Base-by-base conservation (phyloP, 2,113 vertebrate species). In the Ursus arctos region DNA sequence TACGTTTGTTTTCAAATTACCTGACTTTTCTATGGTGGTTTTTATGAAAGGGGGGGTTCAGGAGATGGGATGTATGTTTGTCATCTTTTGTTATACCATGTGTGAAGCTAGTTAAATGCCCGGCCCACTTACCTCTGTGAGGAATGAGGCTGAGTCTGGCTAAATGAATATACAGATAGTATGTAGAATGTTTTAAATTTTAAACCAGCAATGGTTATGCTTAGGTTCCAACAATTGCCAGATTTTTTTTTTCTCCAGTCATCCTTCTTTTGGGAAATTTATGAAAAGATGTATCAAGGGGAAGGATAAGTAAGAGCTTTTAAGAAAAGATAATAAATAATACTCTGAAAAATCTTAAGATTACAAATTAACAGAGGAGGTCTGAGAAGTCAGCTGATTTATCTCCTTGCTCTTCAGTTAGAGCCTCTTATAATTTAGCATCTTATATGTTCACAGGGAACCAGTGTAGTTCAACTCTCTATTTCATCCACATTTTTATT, bases 251-350 rank as follows among this genome's bases (percentile, higher is more conserved):
- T 91, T 16, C 26, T 69, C 21, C 49, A 47, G 21, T 43, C 2
- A 55, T 79, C 18, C 47, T 96, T 81, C 55, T 40, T 95, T 79
- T 92, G 24, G n/a, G 16, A 84, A 14, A 89, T 92, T 95, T 69
- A 71, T 90, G 90, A 57, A 72, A 47, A 97, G 26, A 85, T 13
- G 36, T 88, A 59, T 40, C 24, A 83, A 83, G 26, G 43, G 69
- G 49, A 43, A 69, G 36, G 40, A 40, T 84, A 72, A 83, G 69
- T 1, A 59, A 85, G 69, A 87, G 26, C 31, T 28, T 87, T 69
- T 96, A 91, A 69, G 51, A 67, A 81, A 81, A 94, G 18, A 69
- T n/a, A 57, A 76, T 74, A 83, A 96, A 76, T 95, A 53, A 74
- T 94, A 82, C 59, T 67, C 80, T 88, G 19, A 55, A 43, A 91